Conservation (phyloP, 2,113 vertebrate species). For the Cepphus grylle region DNA sequence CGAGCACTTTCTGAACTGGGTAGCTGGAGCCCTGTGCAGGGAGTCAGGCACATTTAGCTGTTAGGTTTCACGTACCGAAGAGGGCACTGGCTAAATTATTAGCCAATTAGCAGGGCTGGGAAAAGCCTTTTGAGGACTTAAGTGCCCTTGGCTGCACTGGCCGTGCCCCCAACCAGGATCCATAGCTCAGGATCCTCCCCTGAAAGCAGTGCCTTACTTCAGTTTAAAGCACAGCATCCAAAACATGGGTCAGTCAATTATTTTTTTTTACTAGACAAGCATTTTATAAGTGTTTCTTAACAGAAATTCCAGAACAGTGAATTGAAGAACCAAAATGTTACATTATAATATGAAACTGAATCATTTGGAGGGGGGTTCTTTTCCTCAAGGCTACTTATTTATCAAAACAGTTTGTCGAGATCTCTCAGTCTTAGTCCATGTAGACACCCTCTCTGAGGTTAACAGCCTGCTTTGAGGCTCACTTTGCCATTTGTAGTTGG, state of each 20-base stretch:
- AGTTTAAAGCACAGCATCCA: background rate
- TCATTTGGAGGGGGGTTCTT: background rate
- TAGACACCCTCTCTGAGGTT: background rate
- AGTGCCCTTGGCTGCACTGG: background rate
- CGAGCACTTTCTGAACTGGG: background rate
- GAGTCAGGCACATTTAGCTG: background rate
- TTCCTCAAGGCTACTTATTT: background rate
- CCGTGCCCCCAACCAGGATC: background rate
- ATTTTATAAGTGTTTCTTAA: background rate
- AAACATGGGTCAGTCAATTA: background rate
- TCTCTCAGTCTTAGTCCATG: background rate
- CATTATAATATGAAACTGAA: background rate
- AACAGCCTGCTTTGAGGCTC: background rate
- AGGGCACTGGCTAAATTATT: background rate
- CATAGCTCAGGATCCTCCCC: background rate
- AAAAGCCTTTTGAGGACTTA: background rate
- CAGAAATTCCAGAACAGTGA: background rate
- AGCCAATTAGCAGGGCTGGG: background rate
- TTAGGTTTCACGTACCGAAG: background rate
- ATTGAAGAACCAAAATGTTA: background rate
- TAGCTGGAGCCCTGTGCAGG: background rate
- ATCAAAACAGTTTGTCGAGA: background rate
- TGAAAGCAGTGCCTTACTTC: background rate
- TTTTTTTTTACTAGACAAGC: background rate
- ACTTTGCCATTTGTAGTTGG: background rate